Evolutionary conservation across 1,140 invertebrate genomes (phyloP), one percentile per base, ranked within the genome.

Genomic region (Danaus plexippus): DNA sequence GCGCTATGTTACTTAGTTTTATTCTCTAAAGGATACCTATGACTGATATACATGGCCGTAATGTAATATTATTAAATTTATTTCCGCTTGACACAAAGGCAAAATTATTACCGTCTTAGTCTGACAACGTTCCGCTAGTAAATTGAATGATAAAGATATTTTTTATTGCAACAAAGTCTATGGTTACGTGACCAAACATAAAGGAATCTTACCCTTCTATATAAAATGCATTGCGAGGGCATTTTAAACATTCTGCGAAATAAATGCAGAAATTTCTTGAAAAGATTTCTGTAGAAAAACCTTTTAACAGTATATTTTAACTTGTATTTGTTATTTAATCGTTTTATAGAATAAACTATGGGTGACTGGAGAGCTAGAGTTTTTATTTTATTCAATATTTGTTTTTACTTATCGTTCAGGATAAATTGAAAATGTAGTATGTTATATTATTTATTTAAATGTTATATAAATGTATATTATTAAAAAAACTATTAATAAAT

Each of bases 151-250:
- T 47, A 56, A 60, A 46, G 56, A 49, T 45, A 57, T 55, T 55
- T 61, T 61, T 62, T 57, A 45, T 52, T 48, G 53, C 40, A 42
- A 52, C 47, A 49, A 54, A 59, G 59, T 48, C 41, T 50, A 43
- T 48, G 51, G 52, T 62, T 57, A 59, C 63, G 59, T 62, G 59
- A 66, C 59, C 54, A 62, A 66, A 61, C 59, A 66, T 51, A 61
- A 62, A 62, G 49, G 63, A 52, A 59, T 59, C 55, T 51, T 61
- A 58, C 56, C 57, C 59, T 59, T 58, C 45, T 52, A 49, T 55
- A 49, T 62, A 57, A 61, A 66, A 57, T 59, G 59, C 56, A 62
- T 56, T 59, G 48, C 53, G 18, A 61, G 22, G 52, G 48, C 54
- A 61, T 61, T 61, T 54, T 56, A 56, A 54, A 47, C 48, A 61